Percentiles rank a stretch among this genome's conserved stretches.
Conservation (phyloP, 2,888 invertebrate species). For the Catocala sponsa region DNA sequence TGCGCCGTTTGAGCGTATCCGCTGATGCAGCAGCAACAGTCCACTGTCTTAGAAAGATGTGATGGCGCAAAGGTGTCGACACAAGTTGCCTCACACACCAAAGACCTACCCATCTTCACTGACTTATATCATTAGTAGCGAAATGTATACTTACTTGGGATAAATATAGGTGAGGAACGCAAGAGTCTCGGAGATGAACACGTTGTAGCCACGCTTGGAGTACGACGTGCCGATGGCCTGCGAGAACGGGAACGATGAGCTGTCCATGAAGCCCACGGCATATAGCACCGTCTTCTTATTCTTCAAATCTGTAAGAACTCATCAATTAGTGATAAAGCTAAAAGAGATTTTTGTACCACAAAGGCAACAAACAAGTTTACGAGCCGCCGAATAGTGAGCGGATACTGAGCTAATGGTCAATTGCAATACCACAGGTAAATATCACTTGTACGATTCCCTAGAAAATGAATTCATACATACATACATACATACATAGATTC, state of each 20-base stretch:
- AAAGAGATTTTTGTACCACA: not conserved
- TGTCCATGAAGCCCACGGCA: conserved; percentile 74
- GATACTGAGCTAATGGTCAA: no score
- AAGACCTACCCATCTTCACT: no score
- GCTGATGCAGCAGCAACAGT: no score
- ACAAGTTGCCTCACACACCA: no score
- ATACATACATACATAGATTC: no score
- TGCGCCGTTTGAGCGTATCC: no score
- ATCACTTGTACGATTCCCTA: no score
- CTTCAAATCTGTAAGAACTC: conserved; percentile 67
- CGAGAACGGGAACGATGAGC: conserved; percentile 66
- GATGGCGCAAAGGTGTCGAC: no score
- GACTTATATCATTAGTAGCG: not conserved
- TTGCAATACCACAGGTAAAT: no score
- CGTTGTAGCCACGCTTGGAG: conserved; percentile 76
- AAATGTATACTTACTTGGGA: conserved; percentile 73
- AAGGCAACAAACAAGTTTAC: no score
- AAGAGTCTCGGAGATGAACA: conserved; percentile 73
- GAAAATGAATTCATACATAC: no score
- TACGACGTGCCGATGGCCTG: conserved; percentile 73
- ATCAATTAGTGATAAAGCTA: conserved; percentile 6
- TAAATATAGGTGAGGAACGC: conserved; percentile 74
- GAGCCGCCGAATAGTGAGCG: not conserved
- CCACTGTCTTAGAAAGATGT: no score
- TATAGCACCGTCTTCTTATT: conserved; percentile 77